Evolutionary conservation across 2,113 vertebrate species (phyloP), one percentile per base, ranked within the genome.

Genomic region (Heloderma charlesbogerti): DNA sequence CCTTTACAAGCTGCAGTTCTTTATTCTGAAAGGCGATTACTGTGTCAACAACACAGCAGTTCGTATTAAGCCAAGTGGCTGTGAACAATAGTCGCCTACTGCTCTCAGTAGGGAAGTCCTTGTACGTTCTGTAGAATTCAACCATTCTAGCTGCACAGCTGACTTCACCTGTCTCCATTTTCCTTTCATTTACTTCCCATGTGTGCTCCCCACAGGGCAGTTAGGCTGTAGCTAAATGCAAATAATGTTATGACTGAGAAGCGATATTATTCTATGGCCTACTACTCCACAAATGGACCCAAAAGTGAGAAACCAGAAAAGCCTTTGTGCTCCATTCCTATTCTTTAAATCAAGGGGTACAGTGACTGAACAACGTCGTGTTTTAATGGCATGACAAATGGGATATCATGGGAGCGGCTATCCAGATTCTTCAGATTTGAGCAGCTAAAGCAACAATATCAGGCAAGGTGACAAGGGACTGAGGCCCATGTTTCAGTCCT

Each of bases 81-180:
- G 25, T 80, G 83, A 91, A 91, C 94, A 92, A 92, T 45, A 89
- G 9, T 4, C 78, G 63, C 43, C 37, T 88, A 54, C 67, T 90
- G 1, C 13, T 93, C 2, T 74, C 25, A 2, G 0, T 13, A 13
- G 60, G 43, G 57, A 77, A 93, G 45, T 27, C 29, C 7, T 91
- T 77, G 27, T 43, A 90, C 90, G 87, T 80, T 89, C 31, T 60
- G n/a, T 20, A 71, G 3, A 2, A 43, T 40, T 40, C 79, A 63
- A 48, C 77, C 34, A n/a, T 88, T 16, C 60, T 54, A 20, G 20
- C 86, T 16, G 4, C n/a, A 66, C n/a, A n/a, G 8, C n/a, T 40
- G 74, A 48, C 0, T 1, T 40, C n/a, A 48, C 4, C 2, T 20
- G 85, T 75, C 22, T 57, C 63, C 0, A 0, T 57, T 78, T 45